These are phyloP conservation scores for Lemur catta DNA, from an alignment of 2,797 vertebrate species.

Conservation along the genomic window DNA sequence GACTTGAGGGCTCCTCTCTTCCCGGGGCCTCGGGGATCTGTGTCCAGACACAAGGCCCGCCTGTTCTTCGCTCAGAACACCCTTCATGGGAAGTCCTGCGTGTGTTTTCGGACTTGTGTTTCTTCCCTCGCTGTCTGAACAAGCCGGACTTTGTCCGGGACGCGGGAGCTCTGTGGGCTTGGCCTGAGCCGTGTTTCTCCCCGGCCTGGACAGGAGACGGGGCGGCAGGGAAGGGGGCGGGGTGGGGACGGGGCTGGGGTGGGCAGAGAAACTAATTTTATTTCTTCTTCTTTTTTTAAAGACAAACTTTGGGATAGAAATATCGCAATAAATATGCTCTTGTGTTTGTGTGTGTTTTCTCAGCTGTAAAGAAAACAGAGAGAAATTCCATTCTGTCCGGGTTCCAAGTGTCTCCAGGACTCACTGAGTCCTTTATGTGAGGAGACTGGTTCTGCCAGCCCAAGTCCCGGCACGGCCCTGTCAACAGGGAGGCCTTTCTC, in stretches of 20 bases:
- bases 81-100: not conserved
- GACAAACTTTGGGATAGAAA: conserved; percentile 81
- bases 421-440: conserved; percentile 78
- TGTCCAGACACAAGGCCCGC: conserved; percentile 9
- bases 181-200: conserved; percentile 68
- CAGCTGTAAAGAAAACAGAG: conserved; percentile 85
- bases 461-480: conserved; percentile 44
- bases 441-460: conserved; percentile 68
- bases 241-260: not conserved
- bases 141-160: conserved; percentile 73
- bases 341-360: conserved; percentile 84
- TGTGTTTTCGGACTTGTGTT: conserved; percentile 22
- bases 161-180: conserved; percentile 58
- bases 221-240: conserved; percentile 34
- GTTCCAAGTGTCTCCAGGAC: conserved; percentile 80
- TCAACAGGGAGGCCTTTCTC: conserved; percentile 70
- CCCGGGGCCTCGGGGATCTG: not conserved
- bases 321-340: conserved; percentile 77
- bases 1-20: not conserved
- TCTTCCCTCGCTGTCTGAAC: conserved; percentile 58
- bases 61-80: conserved; percentile 33
- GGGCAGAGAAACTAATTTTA: conserved; percentile 70
- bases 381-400: conserved; percentile 84
- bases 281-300: conserved; percentile 75
- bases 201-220: conserved; percentile 74